These are phyloP conservation scores for Diabrotica balteata DNA, from an alignment of 2,888 invertebrate genomes.

Conservation along the genomic window DNA sequence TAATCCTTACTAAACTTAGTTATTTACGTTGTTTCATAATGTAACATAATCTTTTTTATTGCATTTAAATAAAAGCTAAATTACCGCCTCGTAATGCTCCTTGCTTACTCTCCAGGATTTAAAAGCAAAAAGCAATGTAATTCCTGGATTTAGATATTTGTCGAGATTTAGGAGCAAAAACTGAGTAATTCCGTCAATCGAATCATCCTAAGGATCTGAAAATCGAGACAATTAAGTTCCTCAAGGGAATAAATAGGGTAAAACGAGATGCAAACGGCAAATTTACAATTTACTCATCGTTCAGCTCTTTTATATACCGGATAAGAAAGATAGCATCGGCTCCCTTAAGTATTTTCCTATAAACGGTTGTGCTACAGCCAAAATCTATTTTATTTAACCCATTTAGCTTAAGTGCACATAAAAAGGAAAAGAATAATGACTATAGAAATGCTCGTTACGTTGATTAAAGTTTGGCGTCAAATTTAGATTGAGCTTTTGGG, in stretches of 20 bases:
- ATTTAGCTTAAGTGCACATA: constrained; percentile 56
- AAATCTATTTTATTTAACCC: constrained; percentile 56
- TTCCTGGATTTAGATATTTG: neutral
- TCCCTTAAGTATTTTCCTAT: constrained; percentile 54
- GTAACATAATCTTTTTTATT: too few species aligned
- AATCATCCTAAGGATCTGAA: neutral
- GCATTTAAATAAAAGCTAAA: too few species aligned
- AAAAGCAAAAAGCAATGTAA: constrained; percentile 2
- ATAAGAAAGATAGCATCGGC: constrained; percentile 55
- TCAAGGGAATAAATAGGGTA: constrained; percentile 1
- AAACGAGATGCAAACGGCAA: constrained; percentile 3
- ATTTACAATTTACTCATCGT: constrained; percentile 52
- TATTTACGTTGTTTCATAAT: too few species aligned
- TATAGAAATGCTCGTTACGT: constrained; percentile 46
- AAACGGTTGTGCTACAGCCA: constrained; percentile 52
- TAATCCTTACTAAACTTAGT: too few species aligned
- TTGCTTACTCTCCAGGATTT: neutral
- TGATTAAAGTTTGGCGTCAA: constrained; percentile 50
- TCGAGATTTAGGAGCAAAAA: too few species aligned
- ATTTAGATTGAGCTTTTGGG: constrained; percentile 45
- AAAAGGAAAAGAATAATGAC: constrained; percentile 48
- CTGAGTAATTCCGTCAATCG: neutral
- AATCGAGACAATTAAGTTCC: constrained; percentile 5
- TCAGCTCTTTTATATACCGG: constrained; percentile 46
- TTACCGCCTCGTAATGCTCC: too few species aligned